These are phyloP conservation scores for Chauna torquata DNA, from an alignment of 2,113 vertebrate species.

Conservation along the genomic window DNA sequence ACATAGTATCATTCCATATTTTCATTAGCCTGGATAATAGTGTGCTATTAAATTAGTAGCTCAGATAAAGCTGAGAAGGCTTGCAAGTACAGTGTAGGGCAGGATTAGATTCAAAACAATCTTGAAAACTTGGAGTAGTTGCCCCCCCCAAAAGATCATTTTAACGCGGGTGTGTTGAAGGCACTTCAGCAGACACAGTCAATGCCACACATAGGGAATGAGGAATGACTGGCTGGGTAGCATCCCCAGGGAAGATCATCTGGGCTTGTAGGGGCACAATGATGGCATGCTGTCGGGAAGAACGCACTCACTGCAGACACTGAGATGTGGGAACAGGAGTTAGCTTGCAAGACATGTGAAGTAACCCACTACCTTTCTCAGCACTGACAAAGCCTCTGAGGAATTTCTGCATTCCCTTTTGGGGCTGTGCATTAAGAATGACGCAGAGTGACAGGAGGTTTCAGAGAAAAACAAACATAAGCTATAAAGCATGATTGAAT, in stretches of 20 bases:
- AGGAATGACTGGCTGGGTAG: neutral
- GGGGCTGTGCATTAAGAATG: neutral
- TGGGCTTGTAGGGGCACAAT: neutral
- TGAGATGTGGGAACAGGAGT: neutral
- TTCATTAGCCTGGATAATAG: neutral
- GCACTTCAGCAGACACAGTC: neutral
- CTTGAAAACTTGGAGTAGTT: neutral
- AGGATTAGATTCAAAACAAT: neutral
- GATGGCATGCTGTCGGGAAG: neutral
- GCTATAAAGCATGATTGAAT: neutral
- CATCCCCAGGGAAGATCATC: neutral
- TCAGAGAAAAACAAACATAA: constrained; percentile 1
- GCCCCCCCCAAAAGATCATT: neutral
- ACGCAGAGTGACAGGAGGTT: neutral
- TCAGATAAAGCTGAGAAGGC: neutral
- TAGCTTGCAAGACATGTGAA: neutral
- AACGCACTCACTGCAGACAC: rapidly evolving
- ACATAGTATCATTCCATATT: neutral
- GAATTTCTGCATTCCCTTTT: constrained; percentile 16
- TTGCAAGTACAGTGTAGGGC: neutral
- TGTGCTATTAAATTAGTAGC: neutral
- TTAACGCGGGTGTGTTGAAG: neutral
- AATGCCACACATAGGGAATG: neutral
- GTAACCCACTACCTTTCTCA: neutral
- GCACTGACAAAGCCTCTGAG: neutral